A percentile compares a stretch with the other conserved stretches of the same genome.
These are phyloP conservation scores for Ibycter americanus DNA, from an alignment of 2,797 vertebrate genomes.

Conservation along the genomic window DNA sequence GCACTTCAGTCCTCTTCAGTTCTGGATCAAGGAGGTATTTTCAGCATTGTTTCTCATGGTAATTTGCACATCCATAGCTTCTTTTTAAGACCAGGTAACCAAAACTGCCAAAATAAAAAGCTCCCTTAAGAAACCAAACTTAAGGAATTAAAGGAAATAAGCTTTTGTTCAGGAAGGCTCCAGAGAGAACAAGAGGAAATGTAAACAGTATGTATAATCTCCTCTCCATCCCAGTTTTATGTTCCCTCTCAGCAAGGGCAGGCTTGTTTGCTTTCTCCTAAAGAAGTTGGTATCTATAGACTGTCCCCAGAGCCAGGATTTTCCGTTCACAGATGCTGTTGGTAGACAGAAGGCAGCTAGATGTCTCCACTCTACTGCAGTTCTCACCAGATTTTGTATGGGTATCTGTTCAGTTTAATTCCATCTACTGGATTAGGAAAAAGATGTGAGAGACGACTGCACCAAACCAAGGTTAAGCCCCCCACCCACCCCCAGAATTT, in stretches of 20 bases:
- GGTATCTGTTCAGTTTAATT: neutral
- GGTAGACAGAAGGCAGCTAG: slow-evolving; percentile 55
- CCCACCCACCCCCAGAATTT: neutral
- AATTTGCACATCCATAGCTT: neutral
- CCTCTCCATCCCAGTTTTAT: neutral
- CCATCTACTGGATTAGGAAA: no score
- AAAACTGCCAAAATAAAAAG: neutral
- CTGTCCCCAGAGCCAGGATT: neutral
- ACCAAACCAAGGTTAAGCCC: neutral
- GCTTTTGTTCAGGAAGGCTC: neutral
- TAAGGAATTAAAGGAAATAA: neutral
- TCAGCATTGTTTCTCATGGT: neutral
- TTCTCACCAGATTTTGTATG: neutral
- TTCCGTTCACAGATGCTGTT: slow-evolving; percentile 1
- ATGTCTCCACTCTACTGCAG: slow-evolving; percentile 59
- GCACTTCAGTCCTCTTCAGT: neutral
- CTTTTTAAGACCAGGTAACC: neutral
- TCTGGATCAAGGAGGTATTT: neutral
- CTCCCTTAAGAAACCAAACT: neutral
- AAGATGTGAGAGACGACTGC: neutral
- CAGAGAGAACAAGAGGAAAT: neutral
- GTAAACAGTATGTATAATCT: neutral
- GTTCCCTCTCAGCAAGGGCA: neutral
- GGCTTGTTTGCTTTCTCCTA: neutral
- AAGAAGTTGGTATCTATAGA: neutral